Evolutionary conservation across 2,888 invertebrate species (phyloP), one percentile per base, ranked within the genome.

Genomic region (Resseliella maxima): DNA sequence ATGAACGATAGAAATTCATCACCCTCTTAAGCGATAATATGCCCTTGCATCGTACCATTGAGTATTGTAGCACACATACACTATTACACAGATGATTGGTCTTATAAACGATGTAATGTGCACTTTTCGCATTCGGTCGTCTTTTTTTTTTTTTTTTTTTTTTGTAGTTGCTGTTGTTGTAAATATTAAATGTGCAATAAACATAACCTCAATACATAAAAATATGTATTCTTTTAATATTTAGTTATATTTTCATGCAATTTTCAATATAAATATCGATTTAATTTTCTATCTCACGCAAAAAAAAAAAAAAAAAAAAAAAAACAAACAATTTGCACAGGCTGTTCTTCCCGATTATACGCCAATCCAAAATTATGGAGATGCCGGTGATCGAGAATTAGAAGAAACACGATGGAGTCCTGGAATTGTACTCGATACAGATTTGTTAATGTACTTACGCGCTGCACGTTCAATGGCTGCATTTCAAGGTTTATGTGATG

Each of bases 391-490:
- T 90, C 90, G 91, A 89, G 91, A 91, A 90, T 89, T 91, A 90
- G 99, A 99, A 92, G 98, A 98, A 92, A 92, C 97, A 91, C 94
- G 97, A 92, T 99, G 99, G 99, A 93, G 96, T 91, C 98, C 99
- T 87, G 96, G 96, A 89, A 96, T 98, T 92, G 94, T 97, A 88
- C 93, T 95, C 89, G 99, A 99, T 92, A 95, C 97, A 89, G 98
- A 99, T 93, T 94, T 99, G 91, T 94, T 98, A 90, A 98, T 99
- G 98, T 99, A 97, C 93, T 94, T 99, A 91, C 93, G 98, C 90
- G 99, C 98, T 89, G 98, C 98, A 88, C 95, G 98, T 89, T 98
- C 98, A 88, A 98, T 99, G 96, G 98, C 99, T 90, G 98, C 98
- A 87, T 99, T 99, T 92, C 98, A 98, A 91, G 90, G 98, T 89